Base-by-base conservation (phyloP, 2,888 invertebrate species). In the Lordiphosa fenestrarum region DNA sequence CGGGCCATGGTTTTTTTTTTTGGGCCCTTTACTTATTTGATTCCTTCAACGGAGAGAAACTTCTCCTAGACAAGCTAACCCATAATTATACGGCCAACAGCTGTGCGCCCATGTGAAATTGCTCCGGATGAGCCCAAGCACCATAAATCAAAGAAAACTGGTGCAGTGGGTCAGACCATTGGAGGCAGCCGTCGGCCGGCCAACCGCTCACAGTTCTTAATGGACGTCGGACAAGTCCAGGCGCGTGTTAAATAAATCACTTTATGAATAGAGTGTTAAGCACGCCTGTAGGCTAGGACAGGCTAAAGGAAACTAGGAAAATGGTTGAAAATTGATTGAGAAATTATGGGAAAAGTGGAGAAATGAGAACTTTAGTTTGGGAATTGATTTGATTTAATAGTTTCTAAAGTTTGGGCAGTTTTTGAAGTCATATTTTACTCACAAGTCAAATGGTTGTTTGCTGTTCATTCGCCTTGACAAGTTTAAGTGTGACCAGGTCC, bases 161-260 rank as follows among this genome's bases (percentile, higher is more conserved):
- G 82, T 84, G 84, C 84, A 84, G 78, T 82, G 83, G 84, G 84
- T 84, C 84, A 73, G 57, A 44, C 42, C 42, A 44, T 44, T 44
- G 25, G 61, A 66, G 66, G 63, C 82, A 73, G 78, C 76, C 73
- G 80, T 25, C 25, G 25, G 76, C 64, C 62, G 63, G 66, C 46
- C 38, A 56, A 69, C 55, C 51, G 44, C 33, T 44, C 66, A 52
- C 59, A 56, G 67, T 72, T 75, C 84, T 81, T 77, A 77, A 77
- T 84, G 73, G 64, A 62, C 39, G 52, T 46, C 52, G 35, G 52
- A 41, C 44, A 41, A 41, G 37, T 60, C 60, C 23, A 25, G 46
- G 63, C 71, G 69, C 84, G 77, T 77, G 77, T 77, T 81, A 65
- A 81, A 84, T 78, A 82, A 84, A 82, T 84, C 78, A 84, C 83